phyloP scores from a whole-genome alignment of 2,113 vertebrate species.

The Acanthisitta chloris region DNA sequence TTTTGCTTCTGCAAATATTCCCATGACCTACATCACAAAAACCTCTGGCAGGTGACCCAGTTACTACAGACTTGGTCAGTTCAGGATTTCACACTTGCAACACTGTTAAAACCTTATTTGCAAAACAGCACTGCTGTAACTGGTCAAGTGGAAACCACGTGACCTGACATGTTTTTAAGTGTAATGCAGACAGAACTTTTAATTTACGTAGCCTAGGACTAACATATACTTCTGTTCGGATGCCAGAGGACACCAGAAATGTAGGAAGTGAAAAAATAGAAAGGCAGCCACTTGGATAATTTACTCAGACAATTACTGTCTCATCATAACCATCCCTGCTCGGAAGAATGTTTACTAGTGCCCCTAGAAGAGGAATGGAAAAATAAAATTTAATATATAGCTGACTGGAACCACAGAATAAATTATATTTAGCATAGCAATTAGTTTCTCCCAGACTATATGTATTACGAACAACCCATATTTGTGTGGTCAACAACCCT shows the following conservation, averaged over 20 bases:
- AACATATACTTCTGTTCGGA: slow-evolving; percentile 18
- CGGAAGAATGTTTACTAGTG: slow-evolving; percentile 8
- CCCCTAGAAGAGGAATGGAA: slow-evolving; percentile 11
- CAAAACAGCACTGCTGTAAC: slow-evolving; percentile 17
- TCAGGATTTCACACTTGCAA: slow-evolving; percentile 38
- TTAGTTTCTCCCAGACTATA: slow-evolving; percentile 37
- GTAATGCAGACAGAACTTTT: neutral
- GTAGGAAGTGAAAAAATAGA: neutral
- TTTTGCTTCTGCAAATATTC: slow-evolving; percentile 35
- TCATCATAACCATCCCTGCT: slow-evolving; percentile 24
- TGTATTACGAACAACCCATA: neutral
- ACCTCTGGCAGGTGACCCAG: slow-evolving; percentile 8
- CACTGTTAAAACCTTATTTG: slow-evolving; percentile 39
- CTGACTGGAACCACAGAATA: slow-evolving; percentile 46
- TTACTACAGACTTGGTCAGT: slow-evolving; percentile 33
- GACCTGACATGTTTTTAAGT: neutral
- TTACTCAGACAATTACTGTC: slow-evolving; percentile 30
- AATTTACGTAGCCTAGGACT: slow-evolving; percentile 1
- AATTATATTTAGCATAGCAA: slow-evolving; percentile 33
- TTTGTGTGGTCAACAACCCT: slow-evolving; percentile 7
- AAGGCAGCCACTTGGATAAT: neutral
- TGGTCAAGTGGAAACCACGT: neutral
- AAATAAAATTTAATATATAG: slow-evolving; percentile 14
- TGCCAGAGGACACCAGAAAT: slow-evolving; percentile 45
- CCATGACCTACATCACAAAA: neutral